phyloP scores from a whole-genome alignment of 2,113 vertebrate species.

The Anser cygnoides region DNA sequence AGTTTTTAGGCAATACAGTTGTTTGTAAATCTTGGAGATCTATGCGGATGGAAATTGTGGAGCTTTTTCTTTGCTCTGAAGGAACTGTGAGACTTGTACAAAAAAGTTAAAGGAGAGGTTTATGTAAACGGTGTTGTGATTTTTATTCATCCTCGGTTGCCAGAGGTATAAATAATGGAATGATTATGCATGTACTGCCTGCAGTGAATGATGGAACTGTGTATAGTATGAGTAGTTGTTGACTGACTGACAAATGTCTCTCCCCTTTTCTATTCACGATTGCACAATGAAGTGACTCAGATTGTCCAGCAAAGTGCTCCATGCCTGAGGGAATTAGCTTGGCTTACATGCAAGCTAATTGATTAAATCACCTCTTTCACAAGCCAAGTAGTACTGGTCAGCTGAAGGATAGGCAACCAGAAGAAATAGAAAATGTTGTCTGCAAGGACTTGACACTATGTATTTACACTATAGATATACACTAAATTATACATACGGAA shows the following conservation, averaged over 20 bases:
- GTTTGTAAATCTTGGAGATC: not conserved
- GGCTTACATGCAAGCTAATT: not conserved
- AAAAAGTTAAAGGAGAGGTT: not conserved
- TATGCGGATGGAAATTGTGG: not conserved
- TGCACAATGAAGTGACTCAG: slow-evolving; percentile 23
- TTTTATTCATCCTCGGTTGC: not conserved
- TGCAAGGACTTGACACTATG: not conserved
- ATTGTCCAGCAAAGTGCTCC: not conserved
- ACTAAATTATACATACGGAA: not conserved
- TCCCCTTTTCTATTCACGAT: slow-evolving; percentile 13
- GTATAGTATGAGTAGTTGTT: slow-evolving; percentile 13
- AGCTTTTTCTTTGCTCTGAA: not conserved
- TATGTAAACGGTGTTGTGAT: not conserved
- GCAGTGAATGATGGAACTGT: not conserved
- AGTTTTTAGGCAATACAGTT: not conserved
- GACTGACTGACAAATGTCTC: not conserved
- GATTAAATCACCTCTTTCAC: slow-evolving; percentile 39
- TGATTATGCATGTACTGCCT: not conserved
- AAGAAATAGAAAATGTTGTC: slow-evolving; percentile 7
- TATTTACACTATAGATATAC: not conserved
- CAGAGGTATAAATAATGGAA: not conserved
- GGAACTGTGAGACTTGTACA: not conserved
- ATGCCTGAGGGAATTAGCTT: not conserved
- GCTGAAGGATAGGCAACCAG: not conserved
- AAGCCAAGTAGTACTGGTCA: not conserved